Evolutionary conservation across 1,140 invertebrate genomes (phyloP).

Genomic region (Drosophila suzukii): DNA sequence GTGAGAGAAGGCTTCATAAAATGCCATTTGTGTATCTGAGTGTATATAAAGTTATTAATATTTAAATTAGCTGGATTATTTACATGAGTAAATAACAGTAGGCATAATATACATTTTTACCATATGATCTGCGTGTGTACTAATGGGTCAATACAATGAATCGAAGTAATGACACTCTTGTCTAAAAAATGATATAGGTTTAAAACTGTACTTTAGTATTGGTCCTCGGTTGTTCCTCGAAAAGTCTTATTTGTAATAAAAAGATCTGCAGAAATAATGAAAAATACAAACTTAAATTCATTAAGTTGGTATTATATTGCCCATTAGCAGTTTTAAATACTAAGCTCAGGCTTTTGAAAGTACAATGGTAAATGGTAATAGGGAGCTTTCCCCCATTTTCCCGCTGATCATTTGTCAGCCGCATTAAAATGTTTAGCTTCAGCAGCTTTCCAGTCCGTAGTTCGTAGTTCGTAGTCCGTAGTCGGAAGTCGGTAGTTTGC

Average conservation of each 20-base stretch:
- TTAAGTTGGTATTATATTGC: background rate
- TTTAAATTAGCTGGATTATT: conserved; percentile 7
- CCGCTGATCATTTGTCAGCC: conserved; percentile 1
- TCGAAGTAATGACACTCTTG: background rate
- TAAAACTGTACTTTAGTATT: too few relatives aligned
- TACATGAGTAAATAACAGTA: background rate
- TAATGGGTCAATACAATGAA: background rate
- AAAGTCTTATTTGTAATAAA: too few relatives aligned
- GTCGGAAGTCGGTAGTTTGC: too few relatives aligned
- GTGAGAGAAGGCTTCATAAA: background rate
- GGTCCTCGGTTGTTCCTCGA: too few relatives aligned
- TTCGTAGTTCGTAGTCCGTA: too few relatives aligned
- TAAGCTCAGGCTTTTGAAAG: background rate
- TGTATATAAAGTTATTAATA: background rate
- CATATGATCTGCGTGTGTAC: background rate
- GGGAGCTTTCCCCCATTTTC: background rate
- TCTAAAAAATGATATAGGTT: background rate
- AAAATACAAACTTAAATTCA: background rate
- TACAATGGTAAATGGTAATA: background rate
- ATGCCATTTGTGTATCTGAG: background rate
- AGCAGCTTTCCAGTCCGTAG: background rate
- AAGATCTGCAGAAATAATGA: too few relatives aligned
- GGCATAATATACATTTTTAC: background rate
- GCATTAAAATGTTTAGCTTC: conserved; percentile 4
- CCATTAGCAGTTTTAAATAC: background rate